Evolutionary conservation across 2,888 invertebrate genomes (phyloP), one percentile per base, ranked within the genome.

Genomic region (Lathronympha strigana): DNA sequence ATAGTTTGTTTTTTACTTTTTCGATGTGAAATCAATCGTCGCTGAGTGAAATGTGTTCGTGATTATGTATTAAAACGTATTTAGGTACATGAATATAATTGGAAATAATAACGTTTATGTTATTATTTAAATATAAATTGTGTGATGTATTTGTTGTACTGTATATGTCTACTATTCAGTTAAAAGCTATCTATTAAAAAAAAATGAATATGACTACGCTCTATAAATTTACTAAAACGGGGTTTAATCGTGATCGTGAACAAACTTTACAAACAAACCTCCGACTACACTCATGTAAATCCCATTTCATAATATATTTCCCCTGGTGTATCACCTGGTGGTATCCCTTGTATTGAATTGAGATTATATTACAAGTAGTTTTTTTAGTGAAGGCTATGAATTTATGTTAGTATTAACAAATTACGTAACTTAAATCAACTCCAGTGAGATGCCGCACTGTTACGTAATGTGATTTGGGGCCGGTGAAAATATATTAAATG

Each of bases 21-120:
- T 55, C 19, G n/a, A 15, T 43, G 17, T 43, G 55, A 55, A 36
- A 19, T 28, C 13, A 28, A 19, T 25, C 11, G 1, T 9, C 4
- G 55, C 5, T 0, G 40, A 40, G 40, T 40, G 23, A 28, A 55
- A 28, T 55, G 55, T 43, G 55, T 40, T 55, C 43, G 55, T 55
- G 43, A 55, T 55, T 55, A 25, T 25, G 15, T 40, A 54, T 25
- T 25, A 38, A 38, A 40, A 40, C 11, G 1, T 25, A 28, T 25
- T 40, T 15, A n/a, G n/a, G n/a, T n/a, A 54, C n/a, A 25, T 31
- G 1, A 17, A 23, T 40, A 28, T 13, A 17, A 51, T 21, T 2
- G 31, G 33, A 19, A 51, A 17, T 4, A 33, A 51, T 33, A 19
- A 33, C 9, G 13, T 21, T 28, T 28, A 3, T 28, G 15, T 28